Evolutionary conservation across 2,888 invertebrate genomes (phyloP), one percentile per base, ranked within the genome.

Genomic region (Alloscopus bannaensis): DNA sequence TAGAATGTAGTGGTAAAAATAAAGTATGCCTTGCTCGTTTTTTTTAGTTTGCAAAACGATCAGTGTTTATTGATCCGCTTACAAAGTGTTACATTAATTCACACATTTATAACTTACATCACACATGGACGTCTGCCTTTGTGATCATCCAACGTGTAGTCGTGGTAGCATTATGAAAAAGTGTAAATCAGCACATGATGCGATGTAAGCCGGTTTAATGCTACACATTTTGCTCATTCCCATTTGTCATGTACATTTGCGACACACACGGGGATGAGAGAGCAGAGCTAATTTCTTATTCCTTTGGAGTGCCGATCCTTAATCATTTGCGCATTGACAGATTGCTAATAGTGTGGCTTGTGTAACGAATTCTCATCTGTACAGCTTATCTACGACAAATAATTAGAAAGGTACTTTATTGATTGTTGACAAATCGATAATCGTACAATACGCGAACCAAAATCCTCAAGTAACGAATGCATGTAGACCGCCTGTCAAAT

Each of bases 311-410:
- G 76, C 76, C 76, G 76, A 76, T 47, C 69, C 76, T 76, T 76
- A 76, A 76, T 76, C 76, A 76, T 62, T 69, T 69, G 62, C 59
- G 28, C 62, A 76, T 76, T 76, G 69, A 76, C 76, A 76, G 68
- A 69, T 68, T 69, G 40, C 76, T 76, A 69, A 76, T 76, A 76
- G 60, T 64, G 68, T 69, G 64, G 24, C 59, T 31, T 66, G 57
- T 75, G 65, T 68, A 59, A 47, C 40, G 57, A 73, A 20, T 29
- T 45, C 59, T 40, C 55, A 26, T 59, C 40, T 57, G 68, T 50
- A 36, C 45, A 22, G 71, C 18, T 29, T 26, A 28, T 2, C 26
- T 59, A 71, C 42, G 71, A 71, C 62, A 71, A 6, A 62, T 24
- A 26, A 47, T 31, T 62, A 62, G 36, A 52, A 50, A 18, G 31